Evolutionary conservation across 1,140 invertebrate genomes (phyloP).

Genomic region (Meloidogyne floridensis): DNA sequence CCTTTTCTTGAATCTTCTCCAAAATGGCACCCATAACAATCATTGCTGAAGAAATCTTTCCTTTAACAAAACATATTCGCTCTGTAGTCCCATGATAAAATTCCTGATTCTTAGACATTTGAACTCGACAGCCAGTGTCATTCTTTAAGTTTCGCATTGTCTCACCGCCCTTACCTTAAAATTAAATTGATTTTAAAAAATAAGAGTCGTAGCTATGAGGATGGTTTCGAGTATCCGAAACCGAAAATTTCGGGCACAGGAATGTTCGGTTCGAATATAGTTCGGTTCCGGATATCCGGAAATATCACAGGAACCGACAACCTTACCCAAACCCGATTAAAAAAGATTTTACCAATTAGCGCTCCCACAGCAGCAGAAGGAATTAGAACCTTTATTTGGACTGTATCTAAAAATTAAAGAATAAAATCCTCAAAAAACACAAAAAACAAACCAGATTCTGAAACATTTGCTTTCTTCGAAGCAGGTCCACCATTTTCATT

Average conservation of each 20-base stretch:
- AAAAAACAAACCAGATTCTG: conserved; percentile 40
- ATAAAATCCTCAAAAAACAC: not conserved
- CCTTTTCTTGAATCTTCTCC: conserved; percentile 96
- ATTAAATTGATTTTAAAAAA: not conserved
- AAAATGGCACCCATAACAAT: conserved; percentile 91
- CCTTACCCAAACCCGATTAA: not conserved
- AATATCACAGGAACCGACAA: too few relatives aligned
- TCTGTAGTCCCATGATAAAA: conserved; percentile 78
- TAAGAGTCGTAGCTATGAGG: too few relatives aligned
- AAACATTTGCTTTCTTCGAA: conserved; percentile 57
- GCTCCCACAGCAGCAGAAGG: conserved; percentile 62
- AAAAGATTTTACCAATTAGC: conserved; percentile 48
- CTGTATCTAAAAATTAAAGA: conserved; percentile 43
- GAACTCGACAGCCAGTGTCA: conserved; percentile 60
- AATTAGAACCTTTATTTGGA: conserved; percentile 65
- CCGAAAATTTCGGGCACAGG: too few relatives aligned
- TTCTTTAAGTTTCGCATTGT: conserved; percentile 61
- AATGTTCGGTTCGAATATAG: too few relatives aligned
- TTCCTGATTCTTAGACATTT: conserved; percentile 65
- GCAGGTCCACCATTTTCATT: conserved; percentile 58
- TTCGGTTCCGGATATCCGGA: too few relatives aligned
- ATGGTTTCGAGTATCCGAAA: too few relatives aligned
- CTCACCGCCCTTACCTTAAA: conserved; percentile 57
- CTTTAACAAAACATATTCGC: conserved; percentile 92
- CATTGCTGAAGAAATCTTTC: conserved; percentile 87